phyloP scores from a whole-genome alignment of 2,797 vertebrate species.

The Karalla daura region DNA sequence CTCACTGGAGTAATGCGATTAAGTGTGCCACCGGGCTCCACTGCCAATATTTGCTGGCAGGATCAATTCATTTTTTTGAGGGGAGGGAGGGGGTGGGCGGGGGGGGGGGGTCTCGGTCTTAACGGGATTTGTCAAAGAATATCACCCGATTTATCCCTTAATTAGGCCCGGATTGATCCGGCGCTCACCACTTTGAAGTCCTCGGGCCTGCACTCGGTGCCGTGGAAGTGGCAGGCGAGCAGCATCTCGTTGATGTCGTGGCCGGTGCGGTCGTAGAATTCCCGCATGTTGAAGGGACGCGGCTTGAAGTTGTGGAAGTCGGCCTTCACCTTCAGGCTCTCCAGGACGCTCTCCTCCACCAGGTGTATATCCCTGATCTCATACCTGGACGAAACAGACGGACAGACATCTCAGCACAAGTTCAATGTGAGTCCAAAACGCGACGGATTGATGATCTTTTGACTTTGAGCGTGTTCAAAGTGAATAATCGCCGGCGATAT shows the following conservation, averaged over 20 bases:
- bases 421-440: slow-evolving; percentile 13
- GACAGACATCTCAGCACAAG: slow-evolving; percentile 4
- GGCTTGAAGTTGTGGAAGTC: slow-evolving; percentile 98
- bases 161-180: background rate
- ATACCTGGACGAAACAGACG: slow-evolving; percentile 82
- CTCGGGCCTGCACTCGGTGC: slow-evolving; percentile 89
- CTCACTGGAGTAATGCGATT: background rate
- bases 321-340: slow-evolving; percentile 93
- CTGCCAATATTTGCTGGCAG: background rate
- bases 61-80: background rate
- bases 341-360: slow-evolving; percentile 94
- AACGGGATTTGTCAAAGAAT: background rate
- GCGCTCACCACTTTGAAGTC: slow-evolving; percentile 96
- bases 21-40: background rate
- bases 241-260: slow-evolving; percentile 97
- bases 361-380: slow-evolving; percentile 96
- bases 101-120: background rate
- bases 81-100: too few species aligned
- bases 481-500: slow-evolving; percentile 21
- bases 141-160: background rate
- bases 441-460: slow-evolving; percentile 14
- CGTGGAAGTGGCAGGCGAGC: slow-evolving; percentile 93
- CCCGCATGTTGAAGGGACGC: slow-evolving; percentile 97
- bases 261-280: slow-evolving; percentile 96
- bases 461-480: slow-evolving; percentile 8